Evolutionary conservation across 2,113 vertebrate species (phyloP).

Genomic region (Vidua macroura): DNA sequence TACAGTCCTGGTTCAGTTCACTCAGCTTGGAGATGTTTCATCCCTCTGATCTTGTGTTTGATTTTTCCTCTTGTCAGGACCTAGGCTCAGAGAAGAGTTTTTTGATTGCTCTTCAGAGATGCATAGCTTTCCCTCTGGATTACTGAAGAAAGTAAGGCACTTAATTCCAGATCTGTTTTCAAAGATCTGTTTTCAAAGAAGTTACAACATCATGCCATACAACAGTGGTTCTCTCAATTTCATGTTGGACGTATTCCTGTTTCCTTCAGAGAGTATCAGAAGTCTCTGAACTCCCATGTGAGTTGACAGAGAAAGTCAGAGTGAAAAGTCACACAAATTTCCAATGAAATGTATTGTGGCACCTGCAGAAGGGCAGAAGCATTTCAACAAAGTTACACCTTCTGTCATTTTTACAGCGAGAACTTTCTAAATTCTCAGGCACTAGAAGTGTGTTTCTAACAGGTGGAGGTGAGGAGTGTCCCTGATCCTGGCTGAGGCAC

Average conservation of each 20-base stretch:
- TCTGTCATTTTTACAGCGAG: background rate
- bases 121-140: background rate
- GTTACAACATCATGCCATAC: background rate
- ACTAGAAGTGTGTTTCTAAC: background rate
- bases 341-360: background rate
- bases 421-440: background rate
- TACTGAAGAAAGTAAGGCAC: background rate
- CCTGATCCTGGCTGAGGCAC: background rate
- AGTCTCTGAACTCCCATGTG: background rate
- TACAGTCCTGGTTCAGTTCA: background rate
- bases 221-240: background rate
- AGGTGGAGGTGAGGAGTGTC: background rate
- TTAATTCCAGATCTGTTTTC: background rate
- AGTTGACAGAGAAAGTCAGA: background rate
- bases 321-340: background rate
- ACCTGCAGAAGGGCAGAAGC: background rate
- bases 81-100: background rate
- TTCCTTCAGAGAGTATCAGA: background rate
- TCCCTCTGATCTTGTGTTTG: background rate
- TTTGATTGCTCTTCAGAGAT: background rate
- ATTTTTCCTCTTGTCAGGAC: background rate
- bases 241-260: background rate
- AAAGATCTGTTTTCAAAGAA: background rate
- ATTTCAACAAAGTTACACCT: background rate
- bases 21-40: background rate